A percentile compares a stretch with the other conserved stretches of the same genome.
phyloP scores from a whole-genome alignment of 2,797 vertebrate species.

The Aeoliscus strigatus region DNA sequence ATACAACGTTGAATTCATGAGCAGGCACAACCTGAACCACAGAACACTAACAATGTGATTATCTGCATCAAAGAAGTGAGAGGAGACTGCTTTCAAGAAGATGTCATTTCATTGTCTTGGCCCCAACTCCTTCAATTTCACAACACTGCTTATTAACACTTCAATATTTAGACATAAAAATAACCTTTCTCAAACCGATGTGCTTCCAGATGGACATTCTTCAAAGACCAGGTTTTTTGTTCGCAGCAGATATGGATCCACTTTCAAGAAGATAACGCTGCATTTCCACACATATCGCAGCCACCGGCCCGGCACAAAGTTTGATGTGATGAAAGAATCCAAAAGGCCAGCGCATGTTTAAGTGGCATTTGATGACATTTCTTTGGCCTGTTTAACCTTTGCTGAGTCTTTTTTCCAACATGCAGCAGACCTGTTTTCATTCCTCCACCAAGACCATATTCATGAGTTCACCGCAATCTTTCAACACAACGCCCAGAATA shows the following conservation, averaged over 20 bases:
- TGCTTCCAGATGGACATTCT: constrained; percentile 2
- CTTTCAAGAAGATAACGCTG: constrained; percentile 36
- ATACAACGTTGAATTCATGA: too few relatives aligned
- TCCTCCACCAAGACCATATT: constrained; percentile 29
- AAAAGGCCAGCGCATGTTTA: constrained; percentile 73
- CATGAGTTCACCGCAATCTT: constrained; percentile 20
- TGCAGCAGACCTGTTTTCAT: constrained; percentile 49
- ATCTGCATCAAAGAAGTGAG: too few relatives aligned
- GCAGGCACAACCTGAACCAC: too few relatives aligned
- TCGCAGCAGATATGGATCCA: constrained; percentile 48
- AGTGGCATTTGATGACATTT: constrained; percentile 77
- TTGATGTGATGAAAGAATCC: constrained; percentile 64
- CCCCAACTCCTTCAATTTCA: too few relatives aligned
- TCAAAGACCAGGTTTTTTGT: constrained; percentile 31
- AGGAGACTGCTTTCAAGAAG: too few relatives aligned
- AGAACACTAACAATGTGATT: too few relatives aligned
- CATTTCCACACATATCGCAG: constrained; percentile 47
- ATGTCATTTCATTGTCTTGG: too few relatives aligned
- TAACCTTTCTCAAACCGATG: constrained; percentile 12
- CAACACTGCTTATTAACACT: too few relatives aligned
- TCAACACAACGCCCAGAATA: constrained; percentile 11
- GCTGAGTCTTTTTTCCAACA: constrained; percentile 58
- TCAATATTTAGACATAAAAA: too few relatives aligned
- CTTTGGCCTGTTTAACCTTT: constrained; percentile 74
- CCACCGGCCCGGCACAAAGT: constrained; percentile 49